Percentiles rank a stretch among this genome's conserved stretches.
phyloP scores from a whole-genome alignment of 2,888 invertebrate species.

The Allygus modestus region DNA sequence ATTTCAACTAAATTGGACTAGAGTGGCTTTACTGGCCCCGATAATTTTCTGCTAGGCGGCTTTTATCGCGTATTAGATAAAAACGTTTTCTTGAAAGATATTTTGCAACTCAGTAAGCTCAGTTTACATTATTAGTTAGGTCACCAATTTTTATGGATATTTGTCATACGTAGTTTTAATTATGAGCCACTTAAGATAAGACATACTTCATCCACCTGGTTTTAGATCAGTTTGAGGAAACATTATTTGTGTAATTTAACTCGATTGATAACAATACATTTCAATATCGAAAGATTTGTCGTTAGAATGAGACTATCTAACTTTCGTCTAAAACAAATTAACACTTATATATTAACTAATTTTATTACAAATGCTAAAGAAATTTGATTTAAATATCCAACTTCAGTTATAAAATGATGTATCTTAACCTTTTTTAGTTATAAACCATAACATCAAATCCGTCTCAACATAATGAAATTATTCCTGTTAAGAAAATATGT shows the following conservation, averaged over 20 bases:
- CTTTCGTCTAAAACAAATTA: no score
- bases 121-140: constrained; percentile 34
- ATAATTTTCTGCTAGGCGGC: background rate
- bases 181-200: constrained; percentile 37
- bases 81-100: background rate
- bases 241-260: background rate
- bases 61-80: constrained; percentile 34
- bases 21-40: constrained; percentile 5
- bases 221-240: constrained; percentile 26
- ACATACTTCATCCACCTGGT: constrained; percentile 4
- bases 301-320: no score
- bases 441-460: no score
- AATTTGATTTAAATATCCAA: no score
- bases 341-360: no score
- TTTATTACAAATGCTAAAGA: no score
- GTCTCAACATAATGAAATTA: no score
- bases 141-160: constrained; percentile 39
- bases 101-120: background rate
- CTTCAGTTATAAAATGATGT: no score
- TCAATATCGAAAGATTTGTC: no score
- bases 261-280: background rate
- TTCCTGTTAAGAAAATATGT: no score
- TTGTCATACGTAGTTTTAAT: constrained; percentile 43
- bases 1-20: constrained; percentile 21
- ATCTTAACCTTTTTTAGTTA: no score